phyloP scores from a whole-genome alignment of 2,888 invertebrate species.

The Sympetrum striolatum region DNA sequence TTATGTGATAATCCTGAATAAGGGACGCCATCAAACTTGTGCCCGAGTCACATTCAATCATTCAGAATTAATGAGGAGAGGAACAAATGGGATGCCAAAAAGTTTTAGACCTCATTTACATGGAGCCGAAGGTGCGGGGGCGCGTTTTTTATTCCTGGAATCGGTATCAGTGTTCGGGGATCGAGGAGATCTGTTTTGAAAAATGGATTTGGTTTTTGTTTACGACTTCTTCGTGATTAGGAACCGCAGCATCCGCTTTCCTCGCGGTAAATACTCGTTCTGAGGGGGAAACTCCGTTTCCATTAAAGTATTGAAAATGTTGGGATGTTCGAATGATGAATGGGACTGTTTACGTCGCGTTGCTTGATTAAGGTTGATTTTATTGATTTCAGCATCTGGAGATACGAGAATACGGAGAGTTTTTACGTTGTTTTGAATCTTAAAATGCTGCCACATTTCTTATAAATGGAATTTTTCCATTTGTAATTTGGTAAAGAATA shows the following conservation, averaged over 20 bases:
- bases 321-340: too few species aligned
- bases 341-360: too few species aligned
- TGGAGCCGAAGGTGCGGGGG: not conserved
- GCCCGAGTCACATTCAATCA: conserved; percentile 43
- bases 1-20: conserved; percentile 42
- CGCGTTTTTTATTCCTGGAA: not conserved
- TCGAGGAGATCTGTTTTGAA: not conserved
- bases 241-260: not conserved
- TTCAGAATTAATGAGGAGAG: conserved; percentile 40
- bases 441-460: too few species aligned
- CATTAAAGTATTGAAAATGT: not conserved
- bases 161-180: conserved; percentile 10
- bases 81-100: conserved; percentile 44
- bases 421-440: too few species aligned
- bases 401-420: too few species aligned
- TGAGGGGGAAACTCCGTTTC: not conserved
- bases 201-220: not conserved
- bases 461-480: too few species aligned
- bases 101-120: conserved; percentile 42
- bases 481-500: too few species aligned
- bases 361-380: too few species aligned
- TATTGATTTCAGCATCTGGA: too few species aligned
- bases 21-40: conserved; percentile 41
- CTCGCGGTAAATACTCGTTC: not conserved
- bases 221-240: not conserved